Base-by-base conservation (phyloP, 2,888 invertebrate species). In the Agrochola lychnidis region DNA sequence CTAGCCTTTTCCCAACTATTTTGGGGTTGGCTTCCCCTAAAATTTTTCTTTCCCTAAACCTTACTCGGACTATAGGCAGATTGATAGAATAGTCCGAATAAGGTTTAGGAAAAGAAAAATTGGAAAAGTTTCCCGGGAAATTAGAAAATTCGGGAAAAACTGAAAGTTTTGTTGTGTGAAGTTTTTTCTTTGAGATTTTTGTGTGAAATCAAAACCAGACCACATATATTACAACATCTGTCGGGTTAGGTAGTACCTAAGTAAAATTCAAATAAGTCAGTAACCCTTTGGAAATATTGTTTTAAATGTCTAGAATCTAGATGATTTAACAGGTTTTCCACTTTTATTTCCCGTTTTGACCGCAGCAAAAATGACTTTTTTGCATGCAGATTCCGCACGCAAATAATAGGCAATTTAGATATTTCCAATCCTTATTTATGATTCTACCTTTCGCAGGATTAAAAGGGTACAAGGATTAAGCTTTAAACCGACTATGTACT, bases 391-490 rank as follows among this genome's bases (percentile, higher is more conserved):
- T 76, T 78, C 51, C 25, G 64, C 59, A 68, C 67, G 56, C 53
- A 66, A 64, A 85, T 84, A 85, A 87, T 75, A 79, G 81, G 71
- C 73, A 82, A 85, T 87, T 85, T 84, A 81, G 79, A 84, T 85
- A 87, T 84, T 86, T 78, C 75, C 84, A 84, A 85, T 85, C 85
- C 84, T 87, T 87, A 85, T 88, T 88, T 88, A 88, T 87, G 87
- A 82, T 84, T 81, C 71, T 70, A 85, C 88, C 85, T 87, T 82
- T 88, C 67, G 79, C 73, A 45, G 79, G 87, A 84, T 88, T 88
- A 81, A 87, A 88, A 87, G 81, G 85, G 87, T 87, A 78, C 45
- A n/a, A 2, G 79, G 82, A 87, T 88, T 87, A 82, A 85, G 77
- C 79, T 67, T 78, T 63, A 68, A 78, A 73, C 72, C 62, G 64